phyloP scores from a whole-genome alignment of 2,888 invertebrate species.

The Cheilosia urbana region DNA sequence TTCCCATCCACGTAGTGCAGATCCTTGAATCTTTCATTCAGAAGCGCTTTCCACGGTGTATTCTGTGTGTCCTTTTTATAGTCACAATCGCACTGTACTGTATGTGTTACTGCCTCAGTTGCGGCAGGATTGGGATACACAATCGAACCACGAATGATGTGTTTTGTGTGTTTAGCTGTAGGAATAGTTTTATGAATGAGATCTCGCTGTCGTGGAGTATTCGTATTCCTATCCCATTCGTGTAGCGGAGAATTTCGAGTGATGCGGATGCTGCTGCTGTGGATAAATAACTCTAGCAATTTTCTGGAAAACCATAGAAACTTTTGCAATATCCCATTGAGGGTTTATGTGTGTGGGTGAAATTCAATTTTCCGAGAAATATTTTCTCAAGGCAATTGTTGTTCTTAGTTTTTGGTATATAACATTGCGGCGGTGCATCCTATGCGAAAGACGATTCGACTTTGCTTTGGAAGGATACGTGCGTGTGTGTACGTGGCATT shows the following conservation, averaged over 20 bases:
- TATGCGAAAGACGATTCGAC: constrained; percentile 21
- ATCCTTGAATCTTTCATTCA: constrained; percentile 51
- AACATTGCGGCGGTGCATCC: not conserved
- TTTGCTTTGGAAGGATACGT: constrained; percentile 13
- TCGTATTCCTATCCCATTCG: constrained; percentile 10
- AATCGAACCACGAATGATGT: constrained; percentile 19
- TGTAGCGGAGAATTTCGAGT: not conserved
- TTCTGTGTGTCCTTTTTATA: constrained; percentile 56
- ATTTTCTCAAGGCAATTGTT: constrained; percentile 63
- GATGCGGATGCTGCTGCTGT: constrained; percentile 1
- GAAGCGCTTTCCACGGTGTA: constrained; percentile 27
- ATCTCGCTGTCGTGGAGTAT: constrained; percentile 8
- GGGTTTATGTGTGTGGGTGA: constrained; percentile 48
- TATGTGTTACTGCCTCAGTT: constrained; percentile 54
- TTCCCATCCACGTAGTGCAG: constrained; percentile 8
- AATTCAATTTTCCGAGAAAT: constrained; percentile 69
- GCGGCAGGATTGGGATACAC: constrained; percentile 28
- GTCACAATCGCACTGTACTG: constrained; percentile 45
- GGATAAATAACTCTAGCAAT: constrained; percentile 59
- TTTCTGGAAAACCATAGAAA: constrained; percentile 66
- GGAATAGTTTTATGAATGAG: constrained; percentile 2
- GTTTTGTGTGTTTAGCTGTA: not conserved
- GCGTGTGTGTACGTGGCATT: not conserved
- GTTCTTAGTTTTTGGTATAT: constrained; percentile 34
- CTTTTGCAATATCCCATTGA: constrained; percentile 72